Evolutionary conservation across 2,888 invertebrate species (phyloP).

Genomic region (Dusona sp.): DNA sequence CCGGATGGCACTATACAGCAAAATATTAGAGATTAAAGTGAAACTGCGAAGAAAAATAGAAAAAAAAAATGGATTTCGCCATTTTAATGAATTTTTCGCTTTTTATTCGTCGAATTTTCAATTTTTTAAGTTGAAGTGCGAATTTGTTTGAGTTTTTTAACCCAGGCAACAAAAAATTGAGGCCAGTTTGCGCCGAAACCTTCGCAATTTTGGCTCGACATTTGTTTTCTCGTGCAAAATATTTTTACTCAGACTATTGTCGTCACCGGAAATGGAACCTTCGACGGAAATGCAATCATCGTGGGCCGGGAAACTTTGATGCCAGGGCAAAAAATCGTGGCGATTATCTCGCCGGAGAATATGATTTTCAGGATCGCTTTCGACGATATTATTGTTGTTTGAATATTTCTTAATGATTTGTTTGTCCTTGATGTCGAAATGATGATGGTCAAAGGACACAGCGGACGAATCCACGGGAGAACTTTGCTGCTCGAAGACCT

Average conservation of each 20-base stretch:
- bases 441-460: background rate
- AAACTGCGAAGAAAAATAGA: background rate
- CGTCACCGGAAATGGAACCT: constrained; percentile 36
- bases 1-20: constrained; percentile 56
- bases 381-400: constrained; percentile 28
- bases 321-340: constrained; percentile 64
- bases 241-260: background rate
- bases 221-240: constrained; percentile 34
- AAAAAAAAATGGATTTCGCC: background rate
- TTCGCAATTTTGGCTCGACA: constrained; percentile 50
- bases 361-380: background rate
- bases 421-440: background rate
- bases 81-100: background rate
- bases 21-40: constrained; percentile 8
- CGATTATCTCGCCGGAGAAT: background rate
- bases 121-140: background rate
- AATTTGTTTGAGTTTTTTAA: constrained; percentile 21
- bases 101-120: background rate
- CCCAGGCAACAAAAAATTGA: constrained; percentile 68
- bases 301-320: constrained; percentile 56
- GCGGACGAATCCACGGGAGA: background rate
- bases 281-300: constrained; percentile 67
- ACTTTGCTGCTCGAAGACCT: constrained; percentile 8
- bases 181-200: constrained; percentile 58
- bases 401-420: background rate